These are phyloP conservation scores for Cantharis rustica DNA, from an alignment of 2,888 invertebrate species.

Conservation along the genomic window DNA sequence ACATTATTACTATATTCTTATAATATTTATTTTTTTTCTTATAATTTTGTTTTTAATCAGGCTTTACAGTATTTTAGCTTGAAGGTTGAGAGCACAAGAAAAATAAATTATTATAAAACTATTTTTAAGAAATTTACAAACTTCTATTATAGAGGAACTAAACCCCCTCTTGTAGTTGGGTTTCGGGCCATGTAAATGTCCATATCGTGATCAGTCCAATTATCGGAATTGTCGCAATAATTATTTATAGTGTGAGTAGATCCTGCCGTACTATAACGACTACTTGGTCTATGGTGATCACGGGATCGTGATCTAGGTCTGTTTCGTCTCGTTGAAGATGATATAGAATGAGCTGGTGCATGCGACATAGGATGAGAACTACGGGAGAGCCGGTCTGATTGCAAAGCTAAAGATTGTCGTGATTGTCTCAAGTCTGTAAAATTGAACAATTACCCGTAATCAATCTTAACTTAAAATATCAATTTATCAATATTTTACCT, in stretches of 20 bases:
- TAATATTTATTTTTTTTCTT: neutral
- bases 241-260: slow-evolving; percentile 82
- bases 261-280: slow-evolving; percentile 78
- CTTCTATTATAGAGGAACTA: slow-evolving; percentile 66
- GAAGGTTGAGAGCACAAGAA: neutral
- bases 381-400: slow-evolving; percentile 80
- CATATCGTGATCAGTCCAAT: slow-evolving; percentile 96
- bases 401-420: slow-evolving; percentile 81
- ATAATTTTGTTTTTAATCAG: neutral
- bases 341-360: slow-evolving; percentile 60
- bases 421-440: slow-evolving; percentile 80
- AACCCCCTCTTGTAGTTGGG: slow-evolving; percentile 82
- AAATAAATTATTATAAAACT: neutral
- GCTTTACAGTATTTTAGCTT: neutral
- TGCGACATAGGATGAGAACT: slow-evolving; percentile 70
- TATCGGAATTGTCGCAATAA: slow-evolving; percentile 87
- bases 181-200: slow-evolving; percentile 94
- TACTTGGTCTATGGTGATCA: slow-evolving; percentile 72
- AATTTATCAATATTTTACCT: slow-evolving; percentile 53
- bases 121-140: slow-evolving; percentile 59
- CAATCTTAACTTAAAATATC: slow-evolving; percentile 6
- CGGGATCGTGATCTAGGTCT: slow-evolving; percentile 81
- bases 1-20: neutral
- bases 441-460: slow-evolving; percentile 27
- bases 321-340: slow-evolving; percentile 61